A percentile compares a stretch with the other conserved stretches of the same genome.
phyloP scores from a whole-genome alignment of 2,113 vertebrate genomes.

The Eurypyga helias region DNA sequence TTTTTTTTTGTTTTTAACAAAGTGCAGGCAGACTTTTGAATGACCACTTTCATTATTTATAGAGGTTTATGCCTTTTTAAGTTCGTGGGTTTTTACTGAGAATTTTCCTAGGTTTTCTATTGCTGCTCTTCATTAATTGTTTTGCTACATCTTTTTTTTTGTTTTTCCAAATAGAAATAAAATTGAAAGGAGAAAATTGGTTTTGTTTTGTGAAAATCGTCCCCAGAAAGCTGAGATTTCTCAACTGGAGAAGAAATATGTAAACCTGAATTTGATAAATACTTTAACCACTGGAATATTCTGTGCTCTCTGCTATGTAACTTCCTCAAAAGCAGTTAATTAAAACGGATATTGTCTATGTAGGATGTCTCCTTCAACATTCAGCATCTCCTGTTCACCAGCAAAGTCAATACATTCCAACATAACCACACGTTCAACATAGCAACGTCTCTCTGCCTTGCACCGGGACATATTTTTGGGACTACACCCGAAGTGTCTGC shows the following conservation, averaged over 20 bases:
- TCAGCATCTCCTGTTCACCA: not conserved
- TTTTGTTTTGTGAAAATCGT: not conserved
- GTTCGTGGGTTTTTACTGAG: not conserved
- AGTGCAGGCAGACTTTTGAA: not conserved
- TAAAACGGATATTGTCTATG: not conserved
- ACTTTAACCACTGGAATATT: not conserved
- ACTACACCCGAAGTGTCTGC: not conserved
- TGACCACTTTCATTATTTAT: not conserved
- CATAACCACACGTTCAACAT: rapidly evolving
- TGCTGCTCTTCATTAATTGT: not conserved
- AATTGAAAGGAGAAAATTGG: not conserved
- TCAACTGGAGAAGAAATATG: not conserved
- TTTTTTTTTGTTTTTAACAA: not conserved
- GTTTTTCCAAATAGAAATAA: not conserved
- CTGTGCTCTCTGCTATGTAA: not conserved
- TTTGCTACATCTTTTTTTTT: not conserved
- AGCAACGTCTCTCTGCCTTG: rapidly evolving
- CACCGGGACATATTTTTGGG: not conserved
- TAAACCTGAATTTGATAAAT: not conserved
- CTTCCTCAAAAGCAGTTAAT: not conserved
- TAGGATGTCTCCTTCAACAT: not conserved
- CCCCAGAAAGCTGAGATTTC: not conserved
- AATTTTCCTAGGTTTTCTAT: not conserved
- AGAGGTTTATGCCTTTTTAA: not conserved
- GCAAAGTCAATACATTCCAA: not conserved